These are phyloP conservation scores for Girardia tigrina DNA, from an alignment of 2,888 invertebrate species.

Conservation along the genomic window DNA sequence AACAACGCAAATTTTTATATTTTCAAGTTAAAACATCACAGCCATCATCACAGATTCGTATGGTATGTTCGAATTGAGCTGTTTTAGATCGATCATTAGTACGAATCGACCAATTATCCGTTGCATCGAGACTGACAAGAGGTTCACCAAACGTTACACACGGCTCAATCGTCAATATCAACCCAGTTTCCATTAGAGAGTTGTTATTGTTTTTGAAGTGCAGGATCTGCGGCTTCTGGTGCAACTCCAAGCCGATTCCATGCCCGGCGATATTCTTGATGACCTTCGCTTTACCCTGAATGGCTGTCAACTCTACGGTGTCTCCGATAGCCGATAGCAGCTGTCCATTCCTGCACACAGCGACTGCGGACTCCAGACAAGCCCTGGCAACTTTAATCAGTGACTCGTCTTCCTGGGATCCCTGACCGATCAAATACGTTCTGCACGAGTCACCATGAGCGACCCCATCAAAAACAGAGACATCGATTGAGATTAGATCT, in stretches of 20 bases:
- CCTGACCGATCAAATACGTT: slow-evolving; percentile 69
- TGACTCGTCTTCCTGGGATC: slow-evolving; percentile 21
- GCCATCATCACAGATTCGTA: slow-evolving; percentile 66
- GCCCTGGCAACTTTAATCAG: neutral
- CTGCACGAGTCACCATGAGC: slow-evolving; percentile 76
- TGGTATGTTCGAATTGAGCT: slow-evolving; percentile 80
- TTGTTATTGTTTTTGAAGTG: slow-evolving; percentile 52
- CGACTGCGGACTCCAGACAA: slow-evolving; percentile 16
- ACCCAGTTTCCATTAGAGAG: slow-evolving; percentile 63
- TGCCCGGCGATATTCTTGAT: slow-evolving; percentile 74
- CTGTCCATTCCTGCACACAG: neutral
- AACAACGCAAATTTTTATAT: no score
- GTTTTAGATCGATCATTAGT: slow-evolving; percentile 67
- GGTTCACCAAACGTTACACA: slow-evolving; percentile 58
- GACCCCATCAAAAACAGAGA: slow-evolving; percentile 70
- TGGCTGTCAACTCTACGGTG: slow-evolving; percentile 52
- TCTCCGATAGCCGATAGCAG: neutral
- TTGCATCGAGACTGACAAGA: slow-evolving; percentile 51
- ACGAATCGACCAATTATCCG: slow-evolving; percentile 85
- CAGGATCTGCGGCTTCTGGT: slow-evolving; percentile 75
- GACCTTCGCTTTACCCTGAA: slow-evolving; percentile 57
- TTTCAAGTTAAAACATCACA: slow-evolving; percentile 62
- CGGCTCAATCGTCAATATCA: slow-evolving; percentile 89
- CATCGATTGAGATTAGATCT: slow-evolving; percentile 76
- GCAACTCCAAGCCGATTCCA: slow-evolving; percentile 79